Conservation (phyloP, 2,797 vertebrate species). For the Channa striata region DNA sequence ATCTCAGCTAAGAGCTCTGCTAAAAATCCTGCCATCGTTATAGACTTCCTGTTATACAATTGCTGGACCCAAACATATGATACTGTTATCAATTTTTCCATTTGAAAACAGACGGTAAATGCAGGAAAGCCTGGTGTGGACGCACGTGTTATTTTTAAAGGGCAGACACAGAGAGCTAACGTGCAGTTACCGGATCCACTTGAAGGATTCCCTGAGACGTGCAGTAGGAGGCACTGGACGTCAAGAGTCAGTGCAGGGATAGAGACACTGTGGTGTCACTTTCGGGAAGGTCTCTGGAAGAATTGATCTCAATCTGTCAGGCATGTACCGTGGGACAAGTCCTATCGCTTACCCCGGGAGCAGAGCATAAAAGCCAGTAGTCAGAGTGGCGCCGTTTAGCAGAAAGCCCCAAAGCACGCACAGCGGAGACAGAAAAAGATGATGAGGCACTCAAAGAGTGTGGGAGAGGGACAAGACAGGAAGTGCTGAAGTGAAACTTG, state of each 20-base stretch:
- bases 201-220: neutral
- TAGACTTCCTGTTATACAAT: too few relatives aligned
- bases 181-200: too few relatives aligned
- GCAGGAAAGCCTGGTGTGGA: too few relatives aligned
- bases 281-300: slow-evolving; percentile 43
- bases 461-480: slow-evolving; percentile 44
- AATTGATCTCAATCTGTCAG: slow-evolving; percentile 56
- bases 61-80: too few relatives aligned
- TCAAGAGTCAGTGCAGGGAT: slow-evolving; percentile 6
- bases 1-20: too few relatives aligned
- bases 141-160: too few relatives aligned
- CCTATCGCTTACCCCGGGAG: slow-evolving; percentile 46
- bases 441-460: slow-evolving; percentile 53
- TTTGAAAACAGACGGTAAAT: too few relatives aligned
- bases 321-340: slow-evolving; percentile 32
- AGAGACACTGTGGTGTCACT: slow-evolving; percentile 41
- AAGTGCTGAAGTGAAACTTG: slow-evolving; percentile 33
- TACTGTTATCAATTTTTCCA: too few relatives aligned
- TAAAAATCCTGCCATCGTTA: too few relatives aligned
- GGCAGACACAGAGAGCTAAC: too few relatives aligned
- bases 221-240: slow-evolving; percentile 31
- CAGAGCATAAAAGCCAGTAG: slow-evolving; percentile 39
- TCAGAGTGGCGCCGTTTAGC: slow-evolving; percentile 61
- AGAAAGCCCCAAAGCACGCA: slow-evolving; percentile 57
- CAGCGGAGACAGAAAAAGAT: slow-evolving; percentile 66